Evolutionary conservation across 64 coral and sea anemone species (phyloP).

Genomic region (Actinia tenebrosa): DNA sequence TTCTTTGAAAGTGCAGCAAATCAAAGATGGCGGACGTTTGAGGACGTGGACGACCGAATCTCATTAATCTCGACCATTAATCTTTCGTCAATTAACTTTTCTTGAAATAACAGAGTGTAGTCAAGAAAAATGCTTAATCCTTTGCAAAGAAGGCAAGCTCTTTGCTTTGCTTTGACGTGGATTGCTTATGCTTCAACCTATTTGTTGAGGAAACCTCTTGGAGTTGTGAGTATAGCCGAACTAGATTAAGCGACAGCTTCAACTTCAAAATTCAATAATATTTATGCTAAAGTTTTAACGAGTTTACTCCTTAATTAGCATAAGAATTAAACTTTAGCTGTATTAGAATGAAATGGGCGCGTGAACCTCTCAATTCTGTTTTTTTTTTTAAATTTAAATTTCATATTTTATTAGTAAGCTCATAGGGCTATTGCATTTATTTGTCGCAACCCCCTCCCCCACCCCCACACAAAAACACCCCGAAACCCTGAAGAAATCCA

Average conservation of each 20-base stretch:
- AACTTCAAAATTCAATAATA: too few relatives aligned
- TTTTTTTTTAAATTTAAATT: too few relatives aligned
- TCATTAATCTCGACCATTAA: not conserved
- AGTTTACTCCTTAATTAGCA: too few relatives aligned
- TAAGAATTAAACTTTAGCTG: too few relatives aligned
- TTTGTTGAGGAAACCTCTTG: conserved; percentile 84
- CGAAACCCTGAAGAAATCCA: too few relatives aligned
- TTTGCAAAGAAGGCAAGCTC: conserved; percentile 57
- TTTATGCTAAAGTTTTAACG: too few relatives aligned
- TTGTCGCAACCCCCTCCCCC: too few relatives aligned
- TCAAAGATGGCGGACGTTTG: conserved; percentile 23
- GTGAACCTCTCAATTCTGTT: too few relatives aligned
- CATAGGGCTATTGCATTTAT: too few relatives aligned
- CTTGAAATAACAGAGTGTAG: not conserved
- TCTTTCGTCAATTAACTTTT: not conserved
- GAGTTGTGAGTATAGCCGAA: conserved; percentile 54
- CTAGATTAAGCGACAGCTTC: not conserved
- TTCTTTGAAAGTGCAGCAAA: not conserved
- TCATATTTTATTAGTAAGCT: too few relatives aligned
- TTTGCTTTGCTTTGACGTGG: conserved; percentile 76
- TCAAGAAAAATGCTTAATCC: conserved; percentile 39
- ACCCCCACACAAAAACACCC: too few relatives aligned
- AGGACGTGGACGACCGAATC: not conserved
- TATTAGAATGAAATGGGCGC: too few relatives aligned
- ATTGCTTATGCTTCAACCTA: conserved; percentile 89